Conservation (phyloP, 2,888 invertebrate genomes). For the Opisthograptis luteolata region DNA sequence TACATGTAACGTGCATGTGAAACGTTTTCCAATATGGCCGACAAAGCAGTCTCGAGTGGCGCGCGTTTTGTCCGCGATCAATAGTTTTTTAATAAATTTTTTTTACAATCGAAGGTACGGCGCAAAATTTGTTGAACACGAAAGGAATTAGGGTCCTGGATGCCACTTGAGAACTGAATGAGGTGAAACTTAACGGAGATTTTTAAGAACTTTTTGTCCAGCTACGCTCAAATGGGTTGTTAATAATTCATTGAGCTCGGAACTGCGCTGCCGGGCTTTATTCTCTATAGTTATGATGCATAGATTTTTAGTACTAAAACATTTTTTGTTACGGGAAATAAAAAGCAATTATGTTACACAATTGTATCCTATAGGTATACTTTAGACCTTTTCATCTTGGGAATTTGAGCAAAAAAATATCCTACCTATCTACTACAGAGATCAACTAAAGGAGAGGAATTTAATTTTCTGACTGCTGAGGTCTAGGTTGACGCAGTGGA, state of each 20-base stretch:
- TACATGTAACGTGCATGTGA: constrained; percentile 66
- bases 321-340: background rate
- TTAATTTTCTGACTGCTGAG: too few species aligned
- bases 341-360: too few species aligned
- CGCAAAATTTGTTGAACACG: constrained; percentile 67
- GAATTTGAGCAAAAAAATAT: too few species aligned
- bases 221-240: constrained; percentile 73
- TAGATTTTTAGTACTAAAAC: background rate
- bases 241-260: constrained; percentile 59
- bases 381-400: too few species aligned
- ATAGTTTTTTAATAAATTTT: constrained; percentile 68
- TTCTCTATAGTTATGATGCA: constrained; percentile 11
- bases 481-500: too few species aligned
- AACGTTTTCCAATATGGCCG: constrained; percentile 79
- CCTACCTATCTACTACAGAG: too few species aligned
- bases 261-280: constrained; percentile 43
- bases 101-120: constrained; percentile 74
- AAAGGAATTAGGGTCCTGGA: constrained; percentile 75
- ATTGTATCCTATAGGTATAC: too few species aligned
- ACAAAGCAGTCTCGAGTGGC: constrained; percentile 78
- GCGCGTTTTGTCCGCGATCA: constrained; percentile 73
- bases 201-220: constrained; percentile 72
- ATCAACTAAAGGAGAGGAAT: too few species aligned
- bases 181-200: constrained; percentile 71
- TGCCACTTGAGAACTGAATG: constrained; percentile 77